These are phyloP conservation scores for Mystacornis crossleyi DNA, from an alignment of 2,113 vertebrate species.

Conservation along the genomic window DNA sequence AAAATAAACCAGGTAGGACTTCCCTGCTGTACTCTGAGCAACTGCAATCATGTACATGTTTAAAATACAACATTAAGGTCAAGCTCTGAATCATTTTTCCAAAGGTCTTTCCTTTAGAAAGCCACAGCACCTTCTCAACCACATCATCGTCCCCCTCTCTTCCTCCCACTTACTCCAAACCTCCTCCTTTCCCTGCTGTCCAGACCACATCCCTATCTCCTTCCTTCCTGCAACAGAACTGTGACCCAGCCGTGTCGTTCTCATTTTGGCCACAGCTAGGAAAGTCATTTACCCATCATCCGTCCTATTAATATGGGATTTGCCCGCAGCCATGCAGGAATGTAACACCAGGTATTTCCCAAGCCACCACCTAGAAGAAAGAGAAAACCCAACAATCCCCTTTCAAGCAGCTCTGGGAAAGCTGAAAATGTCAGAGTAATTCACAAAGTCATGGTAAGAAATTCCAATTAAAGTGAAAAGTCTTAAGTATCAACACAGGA, in stretches of 20 bases:
- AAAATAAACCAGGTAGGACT: neutral
- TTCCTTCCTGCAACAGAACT: neutral
- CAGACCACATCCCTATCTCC: neutral
- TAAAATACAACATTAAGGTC: neutral
- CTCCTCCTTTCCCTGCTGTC: neutral
- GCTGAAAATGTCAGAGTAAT: neutral
- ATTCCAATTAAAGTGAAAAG: neutral
- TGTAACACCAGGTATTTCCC: neutral
- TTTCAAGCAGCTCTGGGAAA: neutral
- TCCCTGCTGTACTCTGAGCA: neutral
- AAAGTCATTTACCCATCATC: neutral
- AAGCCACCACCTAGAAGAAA: neutral
- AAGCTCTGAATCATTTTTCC: neutral
- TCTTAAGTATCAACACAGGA: neutral
- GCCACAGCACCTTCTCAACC: neutral
- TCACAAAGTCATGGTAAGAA: neutral
- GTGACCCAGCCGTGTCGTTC: neutral
- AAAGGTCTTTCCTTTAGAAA: neutral
- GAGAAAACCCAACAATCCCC: neutral
- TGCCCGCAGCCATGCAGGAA: neutral
- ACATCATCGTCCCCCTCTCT: neutral
- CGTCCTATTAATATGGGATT: neutral
- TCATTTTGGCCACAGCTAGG: neutral
- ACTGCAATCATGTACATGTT: neutral
- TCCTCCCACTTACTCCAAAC: neutral